phyloP scores from a whole-genome alignment of 92 coral and sea anemone species.

The Paragorgia papillata region DNA sequence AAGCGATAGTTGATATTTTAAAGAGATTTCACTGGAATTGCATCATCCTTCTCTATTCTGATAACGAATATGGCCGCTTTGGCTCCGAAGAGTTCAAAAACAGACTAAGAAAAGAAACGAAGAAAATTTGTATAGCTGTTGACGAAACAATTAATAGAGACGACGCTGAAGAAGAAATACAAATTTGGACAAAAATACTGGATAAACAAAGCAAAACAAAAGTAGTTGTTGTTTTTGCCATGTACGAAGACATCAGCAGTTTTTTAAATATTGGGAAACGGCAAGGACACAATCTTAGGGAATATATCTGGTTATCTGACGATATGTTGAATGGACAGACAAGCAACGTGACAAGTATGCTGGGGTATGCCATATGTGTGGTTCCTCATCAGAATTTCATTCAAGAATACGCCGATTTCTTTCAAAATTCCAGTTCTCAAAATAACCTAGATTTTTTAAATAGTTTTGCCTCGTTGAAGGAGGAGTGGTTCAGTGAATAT shows the following conservation, averaged over 20 bases:
- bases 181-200: slow-evolving; percentile 13
- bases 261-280: slow-evolving; percentile 3
- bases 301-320: slow-evolving; percentile 12
- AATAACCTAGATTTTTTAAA: neutral
- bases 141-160: slow-evolving; percentile 9
- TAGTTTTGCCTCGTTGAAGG: neutral
- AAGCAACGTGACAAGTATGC: neutral
- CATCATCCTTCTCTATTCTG: slow-evolving; percentile 77
- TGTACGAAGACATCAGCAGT: slow-evolving; percentile 55
- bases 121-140: slow-evolving; percentile 68
- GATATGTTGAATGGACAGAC: slow-evolving; percentile 25
- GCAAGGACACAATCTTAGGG: neutral
- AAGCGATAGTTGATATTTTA: slow-evolving; percentile 72
- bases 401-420: neutral
- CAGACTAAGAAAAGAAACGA: neutral
- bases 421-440: neutral
- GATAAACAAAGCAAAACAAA: slow-evolving; percentile 57
- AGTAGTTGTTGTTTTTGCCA: slow-evolving; percentile 71
- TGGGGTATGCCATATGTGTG: slow-evolving; percentile 5
- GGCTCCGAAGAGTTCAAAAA: slow-evolving; percentile 78
- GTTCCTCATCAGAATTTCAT: neutral
- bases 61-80: slow-evolving; percentile 87
- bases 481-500: slow-evolving; percentile 20
- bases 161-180: neutral
- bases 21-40: slow-evolving; percentile 73